Conservation (phyloP, 2,888 invertebrate genomes). For the Scaptomyza tumidula region DNA sequence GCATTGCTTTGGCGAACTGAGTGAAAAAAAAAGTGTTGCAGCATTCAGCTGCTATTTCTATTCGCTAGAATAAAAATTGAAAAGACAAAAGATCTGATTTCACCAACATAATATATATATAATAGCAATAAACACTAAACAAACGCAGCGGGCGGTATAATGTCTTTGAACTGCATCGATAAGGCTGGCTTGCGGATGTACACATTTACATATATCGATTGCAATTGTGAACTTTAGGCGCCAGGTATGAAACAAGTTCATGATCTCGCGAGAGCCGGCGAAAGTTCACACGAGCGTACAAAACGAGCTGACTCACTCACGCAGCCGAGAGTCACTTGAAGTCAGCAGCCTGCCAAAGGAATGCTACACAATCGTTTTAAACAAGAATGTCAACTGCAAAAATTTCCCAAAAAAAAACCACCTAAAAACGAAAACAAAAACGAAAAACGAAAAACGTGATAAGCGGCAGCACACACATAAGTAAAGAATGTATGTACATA, state of each 20-base stretch:
- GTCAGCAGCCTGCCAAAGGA: slow-evolving; percentile 33
- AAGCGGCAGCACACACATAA: slow-evolving; percentile 32
- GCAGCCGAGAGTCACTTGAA: not conserved
- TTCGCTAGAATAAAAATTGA: not conserved
- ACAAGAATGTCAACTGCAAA: slow-evolving; percentile 30
- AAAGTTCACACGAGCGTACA: slow-evolving; percentile 41
- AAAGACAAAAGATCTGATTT: not conserved
- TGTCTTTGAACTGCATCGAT: slow-evolving; percentile 21
- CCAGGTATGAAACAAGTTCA: slow-evolving; percentile 27
- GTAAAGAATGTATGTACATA: not conserved
- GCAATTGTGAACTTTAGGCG: slow-evolving; percentile 39
- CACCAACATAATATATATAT: not conserved
- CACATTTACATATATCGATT: slow-evolving; percentile 20
- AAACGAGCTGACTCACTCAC: slow-evolving; percentile 29
- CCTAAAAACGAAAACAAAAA: slow-evolving; percentile 38
- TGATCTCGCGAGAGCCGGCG: slow-evolving; percentile 38
- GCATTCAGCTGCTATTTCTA: not conserved
- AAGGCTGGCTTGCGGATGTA: slow-evolving; percentile 2
- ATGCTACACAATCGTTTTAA: slow-evolving; percentile 27
- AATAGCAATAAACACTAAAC: too few relatives aligned
- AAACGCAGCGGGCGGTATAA: not conserved
- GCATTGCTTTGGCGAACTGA: not conserved
- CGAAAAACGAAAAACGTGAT: slow-evolving; percentile 60
- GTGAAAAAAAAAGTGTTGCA: not conserved
- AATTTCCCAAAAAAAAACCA: slow-evolving; percentile 27